Evolutionary conservation across 2,113 vertebrate genomes (phyloP).

Genomic region (Lepidothrix coronata): DNA sequence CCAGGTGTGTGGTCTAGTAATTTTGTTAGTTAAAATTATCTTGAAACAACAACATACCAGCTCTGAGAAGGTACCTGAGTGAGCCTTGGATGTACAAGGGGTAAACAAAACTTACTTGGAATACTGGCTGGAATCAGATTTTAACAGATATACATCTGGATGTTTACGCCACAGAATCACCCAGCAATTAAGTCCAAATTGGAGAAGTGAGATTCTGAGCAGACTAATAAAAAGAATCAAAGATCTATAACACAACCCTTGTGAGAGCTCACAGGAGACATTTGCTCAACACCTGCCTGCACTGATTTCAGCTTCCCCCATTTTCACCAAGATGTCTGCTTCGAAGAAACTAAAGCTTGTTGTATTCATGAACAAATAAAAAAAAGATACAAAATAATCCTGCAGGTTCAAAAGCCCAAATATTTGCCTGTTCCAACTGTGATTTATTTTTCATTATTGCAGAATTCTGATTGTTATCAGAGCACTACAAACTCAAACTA

Average conservation of each 20-base stretch:
- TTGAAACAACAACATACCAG: neutral
- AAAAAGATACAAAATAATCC: neutral
- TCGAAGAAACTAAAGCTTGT: neutral
- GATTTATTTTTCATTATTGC: conserved; percentile 4
- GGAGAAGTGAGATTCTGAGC: neutral
- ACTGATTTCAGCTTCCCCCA: neutral
- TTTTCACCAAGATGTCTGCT: neutral
- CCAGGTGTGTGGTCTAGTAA: neutral
- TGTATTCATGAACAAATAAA: neutral
- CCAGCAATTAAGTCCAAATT: neutral
- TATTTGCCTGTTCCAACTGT: neutral
- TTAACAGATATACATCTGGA: neutral
- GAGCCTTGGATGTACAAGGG: neutral
- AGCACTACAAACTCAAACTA: neutral
- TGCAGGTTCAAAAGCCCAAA: neutral
- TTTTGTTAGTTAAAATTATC: neutral
- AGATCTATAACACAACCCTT: neutral
- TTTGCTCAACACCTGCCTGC: conserved; percentile 15
- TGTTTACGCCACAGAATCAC: neutral
- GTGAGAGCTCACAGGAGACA: neutral
- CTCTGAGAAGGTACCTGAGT: neutral
- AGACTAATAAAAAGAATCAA: neutral
- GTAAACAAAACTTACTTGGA: neutral
- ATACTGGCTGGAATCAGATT: neutral
- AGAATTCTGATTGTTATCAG: conserved; percentile 17